Percentiles rank a stretch among this genome's conserved stretches.
These are phyloP conservation scores for Drosophila bocki DNA, from an alignment of 1,140 invertebrate species.

Conservation along the genomic window DNA sequence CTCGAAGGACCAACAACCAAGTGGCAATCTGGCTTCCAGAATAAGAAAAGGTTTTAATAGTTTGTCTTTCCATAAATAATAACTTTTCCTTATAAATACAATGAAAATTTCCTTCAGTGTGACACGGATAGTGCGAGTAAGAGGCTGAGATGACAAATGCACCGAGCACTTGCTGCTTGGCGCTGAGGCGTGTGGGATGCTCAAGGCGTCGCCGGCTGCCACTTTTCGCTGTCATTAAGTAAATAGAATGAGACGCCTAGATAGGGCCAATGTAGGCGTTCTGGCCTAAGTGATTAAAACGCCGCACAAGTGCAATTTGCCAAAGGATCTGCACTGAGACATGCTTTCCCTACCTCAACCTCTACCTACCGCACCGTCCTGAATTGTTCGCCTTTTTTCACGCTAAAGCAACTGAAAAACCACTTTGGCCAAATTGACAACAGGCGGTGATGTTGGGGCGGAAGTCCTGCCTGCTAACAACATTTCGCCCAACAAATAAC, in stretches of 20 bases:
- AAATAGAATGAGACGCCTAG: conserved; percentile 78
- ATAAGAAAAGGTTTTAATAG: neutral
- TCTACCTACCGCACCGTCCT: conserved; percentile 5
- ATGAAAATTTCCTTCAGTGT: neutral
- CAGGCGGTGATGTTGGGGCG: conserved; percentile 40
- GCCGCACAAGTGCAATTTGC: conserved; percentile 80
- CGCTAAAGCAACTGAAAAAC: conserved; percentile 85
- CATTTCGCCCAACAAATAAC: conserved; percentile 62
- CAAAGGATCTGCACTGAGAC: conserved; percentile 29
- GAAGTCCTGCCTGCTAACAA: conserved; percentile 75
- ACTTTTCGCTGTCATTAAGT: conserved; percentile 84
- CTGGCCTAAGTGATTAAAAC: conserved; percentile 83
- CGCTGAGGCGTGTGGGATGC: conserved; percentile 51
- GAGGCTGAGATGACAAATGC: conserved; percentile 22
- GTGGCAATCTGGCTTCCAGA: too few relatives aligned
- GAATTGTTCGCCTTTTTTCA: conserved; percentile 77
- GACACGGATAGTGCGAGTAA: neutral
- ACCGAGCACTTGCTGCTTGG: conserved; percentile 50
- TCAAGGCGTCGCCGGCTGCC: conserved; percentile 60
- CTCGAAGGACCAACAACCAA: neutral
- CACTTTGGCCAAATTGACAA: conserved; percentile 85
- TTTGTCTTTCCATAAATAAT: neutral
- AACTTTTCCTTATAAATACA: neutral
- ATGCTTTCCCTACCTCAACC: neutral
- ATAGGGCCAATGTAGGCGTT: conserved; percentile 78